Evolutionary conservation across 2,888 invertebrate genomes (phyloP).

Genomic region (Lymantria monacha): DNA sequence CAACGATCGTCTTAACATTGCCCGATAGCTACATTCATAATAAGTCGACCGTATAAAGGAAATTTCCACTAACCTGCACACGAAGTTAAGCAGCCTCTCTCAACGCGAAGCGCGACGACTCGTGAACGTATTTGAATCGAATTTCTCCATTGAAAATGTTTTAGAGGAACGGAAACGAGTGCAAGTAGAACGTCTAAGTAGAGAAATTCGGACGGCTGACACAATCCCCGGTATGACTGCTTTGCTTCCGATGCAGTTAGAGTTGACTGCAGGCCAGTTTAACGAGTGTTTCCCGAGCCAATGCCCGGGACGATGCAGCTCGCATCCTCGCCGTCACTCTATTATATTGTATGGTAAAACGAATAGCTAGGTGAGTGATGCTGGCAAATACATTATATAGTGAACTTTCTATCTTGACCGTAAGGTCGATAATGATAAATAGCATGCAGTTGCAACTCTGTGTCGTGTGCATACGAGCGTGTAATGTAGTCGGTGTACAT

Average conservation of each 20-base stretch:
- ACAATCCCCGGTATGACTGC: constrained; percentile 48
- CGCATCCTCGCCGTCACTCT: constrained; percentile 43
- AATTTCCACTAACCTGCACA: constrained; percentile 59
- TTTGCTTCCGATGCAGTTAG: constrained; percentile 56
- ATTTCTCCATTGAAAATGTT: constrained; percentile 49
- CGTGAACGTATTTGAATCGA: constrained; percentile 60
- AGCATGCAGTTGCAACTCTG: constrained; percentile 43
- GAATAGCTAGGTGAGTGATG: constrained; percentile 32
- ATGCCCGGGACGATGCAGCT: constrained; percentile 48
- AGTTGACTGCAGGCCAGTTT: constrained; percentile 46
- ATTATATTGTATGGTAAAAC: constrained; percentile 42
- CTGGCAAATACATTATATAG: constrained; percentile 13
- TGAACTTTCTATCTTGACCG: constrained; percentile 38
- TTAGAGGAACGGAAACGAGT: constrained; percentile 35
- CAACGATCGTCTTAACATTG: constrained; percentile 61
- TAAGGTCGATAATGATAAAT: constrained; percentile 45
- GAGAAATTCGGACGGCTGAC: constrained; percentile 36
- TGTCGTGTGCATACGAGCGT: constrained; percentile 54
- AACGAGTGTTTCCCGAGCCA: constrained; percentile 56
- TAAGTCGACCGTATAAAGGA: constrained; percentile 55
- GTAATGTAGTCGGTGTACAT: constrained; percentile 49
- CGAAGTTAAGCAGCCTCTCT: constrained; percentile 39
- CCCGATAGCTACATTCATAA: constrained; percentile 60
- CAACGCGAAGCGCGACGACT: constrained; percentile 51
- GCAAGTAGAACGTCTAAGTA: constrained; percentile 43